Percentiles rank a stretch among this genome's conserved stretches.
Conservation (phyloP, 2,113 vertebrate genomes). For the Lepus timidus region DNA sequence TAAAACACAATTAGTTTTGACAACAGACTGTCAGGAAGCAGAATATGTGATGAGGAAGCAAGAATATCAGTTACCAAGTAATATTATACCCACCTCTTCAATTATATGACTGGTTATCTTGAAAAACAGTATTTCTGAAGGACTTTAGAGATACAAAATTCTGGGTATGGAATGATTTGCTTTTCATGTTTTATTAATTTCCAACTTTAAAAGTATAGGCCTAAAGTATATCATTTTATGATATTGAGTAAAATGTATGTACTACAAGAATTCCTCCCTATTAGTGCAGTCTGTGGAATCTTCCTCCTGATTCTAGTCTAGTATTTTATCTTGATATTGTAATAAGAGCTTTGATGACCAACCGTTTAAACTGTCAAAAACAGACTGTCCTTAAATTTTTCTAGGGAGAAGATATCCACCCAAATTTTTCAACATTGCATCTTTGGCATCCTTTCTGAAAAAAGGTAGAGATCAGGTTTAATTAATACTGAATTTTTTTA, state of each 20-base stretch:
- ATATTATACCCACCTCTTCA: not conserved
- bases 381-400: conserved; percentile 58
- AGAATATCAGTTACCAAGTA: conserved; percentile 42
- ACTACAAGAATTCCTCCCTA: conserved; percentile 44
- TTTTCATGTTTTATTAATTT: conserved; percentile 61
- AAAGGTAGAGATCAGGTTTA: conserved; percentile 46
- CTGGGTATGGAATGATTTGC: conserved; percentile 37
- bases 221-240: conserved; percentile 35
- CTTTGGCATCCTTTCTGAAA: conserved; percentile 46
- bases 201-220: conserved; percentile 50
- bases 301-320: not conserved
- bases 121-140: conserved; percentile 41
- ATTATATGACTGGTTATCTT: conserved; percentile 28
- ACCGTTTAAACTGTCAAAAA: conserved; percentile 10
- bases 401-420: conserved; percentile 15
- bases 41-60: conserved; percentile 57
- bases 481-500: conserved; percentile 70
- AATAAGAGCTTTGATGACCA: not conserved
- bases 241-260: conserved; percentile 47
- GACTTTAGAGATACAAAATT: not conserved
- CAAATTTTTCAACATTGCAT: conserved; percentile 58
- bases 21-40: conserved; percentile 52
- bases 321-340: conserved; percentile 37
- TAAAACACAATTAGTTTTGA: conserved; percentile 69
- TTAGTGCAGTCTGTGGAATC: not conserved